Base-by-base conservation (phyloP, 2,888 invertebrate species). In the Bugula neritina region DNA sequence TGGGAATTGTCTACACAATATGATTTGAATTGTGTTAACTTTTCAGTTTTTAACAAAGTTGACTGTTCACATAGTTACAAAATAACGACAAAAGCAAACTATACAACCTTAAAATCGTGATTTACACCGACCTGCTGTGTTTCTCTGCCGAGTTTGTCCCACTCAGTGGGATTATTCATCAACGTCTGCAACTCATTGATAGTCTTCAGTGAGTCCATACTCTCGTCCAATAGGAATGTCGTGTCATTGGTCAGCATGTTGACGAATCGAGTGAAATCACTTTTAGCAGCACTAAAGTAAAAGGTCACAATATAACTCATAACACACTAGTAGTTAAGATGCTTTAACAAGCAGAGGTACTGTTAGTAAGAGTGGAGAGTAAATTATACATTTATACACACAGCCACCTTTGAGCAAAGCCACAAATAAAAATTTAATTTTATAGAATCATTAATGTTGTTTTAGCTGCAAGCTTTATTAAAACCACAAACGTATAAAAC, bases 181-280 rank as follows among this genome's bases (percentile, higher is more conserved):
- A 92, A 84, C 77, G 90, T 93, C 84, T 97, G 98, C 27, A 94
- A 91, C 78, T 89, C 89, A 76, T 88, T 88, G 75, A 89, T 89
- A 72, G 87, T 79, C 78, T 87, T 88, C 76, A 98, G 87, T 79
- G 93, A 92, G 86, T 95, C 92, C 71, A 95, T 85, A 82, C 95
- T 95, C 85, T 99, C 99, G 83, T 99, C 99, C 76, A 97, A 87
- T 73, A 97, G 87, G 86, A 95, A 97, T 71, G 96, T 97, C 29
- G 95, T 97, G 84, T 97, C 97, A 82, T 97, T 97, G 93, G 97
- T 97, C 77, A 97, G 85, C 95, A 97, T 93, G 84, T 97, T 97
- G 77, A 96, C 90, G 83, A 97, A 97, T 79, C 94, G 93, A 5
- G 97, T 94, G 85, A 97, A 97, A 84, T 94, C 93, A 75, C 91